Evolutionary conservation across 1,140 invertebrate genomes (phyloP), one percentile per base, ranked within the genome.

Genomic region (Holcopasites calliopsidis): DNA sequence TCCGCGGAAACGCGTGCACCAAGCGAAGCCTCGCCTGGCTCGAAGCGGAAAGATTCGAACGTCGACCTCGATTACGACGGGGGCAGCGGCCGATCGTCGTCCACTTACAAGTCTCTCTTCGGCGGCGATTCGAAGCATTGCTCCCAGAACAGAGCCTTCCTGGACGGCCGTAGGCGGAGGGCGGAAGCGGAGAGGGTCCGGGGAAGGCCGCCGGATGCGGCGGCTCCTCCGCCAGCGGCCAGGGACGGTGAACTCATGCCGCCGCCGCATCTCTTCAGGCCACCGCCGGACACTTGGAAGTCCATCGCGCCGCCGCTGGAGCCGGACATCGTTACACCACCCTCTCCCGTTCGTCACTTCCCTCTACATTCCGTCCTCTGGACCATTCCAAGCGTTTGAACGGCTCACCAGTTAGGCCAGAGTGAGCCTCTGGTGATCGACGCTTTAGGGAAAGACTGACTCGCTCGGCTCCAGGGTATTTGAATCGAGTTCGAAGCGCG

Each of bases 161-260:
- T 77, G 93, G 94, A 78, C 93, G 92, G 87, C 93, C 94, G 90
- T 94, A 96, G 95, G 73, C 95, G 92, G 26, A 97, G 92, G 33
- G 95, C 95, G 73, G 95, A 96, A 57, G 96, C 96, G 84, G 95
- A 96, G 42, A 96, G 93, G 0, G 96, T 97, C 57, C 96, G 92
- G 2, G 95, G 95, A 31, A 96, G 92, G 42, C 89, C 76, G 16
- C 85, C 86, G 8, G 79, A 57, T 18, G 4, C 18, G 4, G 44
- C 61, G 10, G 35, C 35, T 75, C 85, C 88, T 44, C 91, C 82
- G 80, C 88, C 77, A 75, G 89, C 84, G 52, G 86, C 85, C 69
- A 90, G 65, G 23, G 89, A 91, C 58, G 93, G 92, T 11, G 92
- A 91, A 70, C 90, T 90, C 89, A 90, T 91, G 21, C 92, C 77